Base-by-base conservation (phyloP, 2,797 vertebrate species). In the Gallinago stenura region DNA sequence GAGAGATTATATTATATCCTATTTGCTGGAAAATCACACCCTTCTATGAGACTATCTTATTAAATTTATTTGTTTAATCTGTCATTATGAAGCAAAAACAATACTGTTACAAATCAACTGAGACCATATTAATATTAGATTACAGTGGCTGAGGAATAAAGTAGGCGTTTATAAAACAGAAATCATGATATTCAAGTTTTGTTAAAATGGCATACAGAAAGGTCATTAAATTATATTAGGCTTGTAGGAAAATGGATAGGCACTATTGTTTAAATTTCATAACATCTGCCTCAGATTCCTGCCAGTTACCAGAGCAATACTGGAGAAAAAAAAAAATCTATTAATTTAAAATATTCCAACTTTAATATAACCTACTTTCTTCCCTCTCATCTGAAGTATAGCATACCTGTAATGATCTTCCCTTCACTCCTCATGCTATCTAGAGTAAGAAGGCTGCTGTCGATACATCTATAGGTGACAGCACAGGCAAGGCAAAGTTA, bases 51-150 rank as follows among this genome's bases (percentile, higher is more conserved):
- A 68, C 16, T 56, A 89, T 89, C 62, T 70, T 84, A 70, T 50
- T 78, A 82, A 71, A 72, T 61, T 35, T 69, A 83, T 93, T 90
- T 93, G 78, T 72, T 96, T 87, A 79, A 87, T 87, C 58, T 83
- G 10, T 89, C 33, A 82, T 77, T 91, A 60, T 76, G 72, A 62
- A 89, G 39, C 43, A 79, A 79, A 88, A 92, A 78, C 19, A 83
- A 91, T 79, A 79, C 11, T 48, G 28, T 58, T 94, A 79, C 48
- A 94, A 95, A 93, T 89, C 9, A 95, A 28, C 77, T 77, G 60
- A 95, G 73, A 73, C 39, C 10, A 46, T 37, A 90, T 84, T 64
- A 89, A 91, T 79, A 62, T 62, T 70, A 79, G 26, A 90, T 77
- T 75, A 64, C 43, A 60, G 18, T 25, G 45, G 41, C 31, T 84